Evolutionary conservation across 1,140 invertebrate genomes (phyloP), one percentile per base, ranked within the genome.

Genomic region (Psix sp.): DNA sequence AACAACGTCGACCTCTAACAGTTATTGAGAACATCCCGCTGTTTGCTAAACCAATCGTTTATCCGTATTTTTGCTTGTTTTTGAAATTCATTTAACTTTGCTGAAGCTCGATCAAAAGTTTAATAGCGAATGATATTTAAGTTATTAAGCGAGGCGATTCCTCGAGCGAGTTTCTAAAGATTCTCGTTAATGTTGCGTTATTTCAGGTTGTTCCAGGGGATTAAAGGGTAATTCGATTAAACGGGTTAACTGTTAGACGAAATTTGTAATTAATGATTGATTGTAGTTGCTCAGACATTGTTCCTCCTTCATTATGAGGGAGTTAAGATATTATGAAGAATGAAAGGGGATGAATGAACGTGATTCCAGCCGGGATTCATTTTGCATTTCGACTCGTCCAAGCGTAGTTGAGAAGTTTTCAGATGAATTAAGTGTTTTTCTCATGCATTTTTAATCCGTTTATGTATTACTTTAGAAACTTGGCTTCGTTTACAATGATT

Each of bases 191-290:
- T 43, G 36, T 62, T 51, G 29, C 45, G 36, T 51, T 62, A 51
- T 62, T 51, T 62, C 11, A 39, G 35, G 11, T 38, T 45, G 26
- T 39, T 46, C 24, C 15, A 1, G 18, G 29, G 57, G 38, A 62
- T 62, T 51, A 62, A 62, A 62, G 29, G 57, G 46, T 51, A 62
- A 62, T 62, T 49, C 18, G 46, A 62, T 24, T 49, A 40, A 62
- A 51, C 13, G 35, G 46, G 38, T 48, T 35, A 51, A 51, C 33
- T 42, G 26, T 42, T 51, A 42, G 15, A 46, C 26, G 20, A 62
- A 62, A 49, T 62, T 62, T 35, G 57, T 62, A 62, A 62, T 62
- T 62, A 49, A 51, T 51, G 57, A 62, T 62, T 62, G 46, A 62
- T 62, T 33, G 26, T 46, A 21, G 20, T 48, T 26, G 14, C 33